phyloP scores from a whole-genome alignment of 1,140 invertebrate species.

The Drosophila chauvacae region DNA sequence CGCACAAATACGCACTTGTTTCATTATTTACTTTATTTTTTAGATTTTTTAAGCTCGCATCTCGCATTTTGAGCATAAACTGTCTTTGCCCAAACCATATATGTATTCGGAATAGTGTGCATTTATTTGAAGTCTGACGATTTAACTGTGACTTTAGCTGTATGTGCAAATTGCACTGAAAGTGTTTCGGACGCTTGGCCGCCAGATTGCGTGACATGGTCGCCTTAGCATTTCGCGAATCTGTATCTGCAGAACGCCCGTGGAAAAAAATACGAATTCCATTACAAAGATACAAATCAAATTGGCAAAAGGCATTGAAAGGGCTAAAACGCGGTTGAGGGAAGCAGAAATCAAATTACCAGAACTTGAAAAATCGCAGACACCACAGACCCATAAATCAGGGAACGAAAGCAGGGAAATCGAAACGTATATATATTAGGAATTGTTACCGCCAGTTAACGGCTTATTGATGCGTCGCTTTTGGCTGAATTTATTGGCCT shows the following conservation, averaged over 20 bases:
- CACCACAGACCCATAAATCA: constrained; percentile 78
- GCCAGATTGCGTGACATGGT: constrained; percentile 52
- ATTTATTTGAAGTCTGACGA: no score
- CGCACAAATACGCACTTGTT: no score
- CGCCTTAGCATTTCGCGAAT: constrained; percentile 10
- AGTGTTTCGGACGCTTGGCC: constrained; percentile 8
- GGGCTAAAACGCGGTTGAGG: constrained; percentile 21
- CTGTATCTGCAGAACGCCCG: constrained; percentile 44
- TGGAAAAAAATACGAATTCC: constrained; percentile 55
- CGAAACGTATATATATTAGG: constrained; percentile 58
- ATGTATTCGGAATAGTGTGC: no score
- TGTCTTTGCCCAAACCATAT: no score
- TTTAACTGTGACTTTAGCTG: not conserved
- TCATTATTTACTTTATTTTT: no score
- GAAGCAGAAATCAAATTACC: constrained; percentile 77
- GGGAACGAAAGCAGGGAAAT: constrained; percentile 18
- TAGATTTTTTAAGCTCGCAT: no score
- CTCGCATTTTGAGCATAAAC: no score
- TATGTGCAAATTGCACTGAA: constrained; percentile 1
- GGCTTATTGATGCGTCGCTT: constrained; percentile 78
- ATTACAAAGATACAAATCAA: constrained; percentile 78
- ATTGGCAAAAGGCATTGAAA: constrained; percentile 53
- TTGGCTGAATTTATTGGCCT: constrained; percentile 73
- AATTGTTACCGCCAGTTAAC: constrained; percentile 80
- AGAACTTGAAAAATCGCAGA: constrained; percentile 74